These are phyloP conservation scores for Capra hircus DNA, from an alignment of 2,113 vertebrate species.

Conservation along the genomic window DNA sequence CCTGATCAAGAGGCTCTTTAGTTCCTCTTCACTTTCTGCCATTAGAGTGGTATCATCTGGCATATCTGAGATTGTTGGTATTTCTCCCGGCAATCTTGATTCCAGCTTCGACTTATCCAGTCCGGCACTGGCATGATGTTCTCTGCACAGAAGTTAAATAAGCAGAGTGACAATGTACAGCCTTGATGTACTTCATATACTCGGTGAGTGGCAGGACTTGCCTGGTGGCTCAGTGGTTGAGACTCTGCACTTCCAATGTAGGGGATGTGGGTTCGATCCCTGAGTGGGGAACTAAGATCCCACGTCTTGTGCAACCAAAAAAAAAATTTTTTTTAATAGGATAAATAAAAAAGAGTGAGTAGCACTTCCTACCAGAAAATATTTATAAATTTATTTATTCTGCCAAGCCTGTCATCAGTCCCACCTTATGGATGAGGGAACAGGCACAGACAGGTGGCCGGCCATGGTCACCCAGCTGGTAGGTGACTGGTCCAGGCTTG, in stretches of 20 bases:
- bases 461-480: not conserved
- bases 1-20: not conserved
- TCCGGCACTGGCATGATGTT: not conserved
- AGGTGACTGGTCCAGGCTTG: not conserved
- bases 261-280: not conserved
- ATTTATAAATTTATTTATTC: no score
- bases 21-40: not conserved
- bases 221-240: not conserved
- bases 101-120: not conserved
- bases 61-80: not conserved
- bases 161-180: not conserved
- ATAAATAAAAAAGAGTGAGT: not conserved
- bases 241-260: not conserved
- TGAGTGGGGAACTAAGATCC: not conserved
- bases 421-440: no score
- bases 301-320: not conserved
- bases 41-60: not conserved
- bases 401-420: accelerated
- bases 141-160: not conserved
- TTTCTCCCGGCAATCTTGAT: not conserved
- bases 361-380: not conserved
- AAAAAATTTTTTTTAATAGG: not conserved
- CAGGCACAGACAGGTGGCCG: not conserved
- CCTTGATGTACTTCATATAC: not conserved
- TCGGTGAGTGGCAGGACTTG: accelerated